Base-by-base conservation (phyloP, 1,140 invertebrate species). In the Pseudachorutes palmiensis region DNA sequence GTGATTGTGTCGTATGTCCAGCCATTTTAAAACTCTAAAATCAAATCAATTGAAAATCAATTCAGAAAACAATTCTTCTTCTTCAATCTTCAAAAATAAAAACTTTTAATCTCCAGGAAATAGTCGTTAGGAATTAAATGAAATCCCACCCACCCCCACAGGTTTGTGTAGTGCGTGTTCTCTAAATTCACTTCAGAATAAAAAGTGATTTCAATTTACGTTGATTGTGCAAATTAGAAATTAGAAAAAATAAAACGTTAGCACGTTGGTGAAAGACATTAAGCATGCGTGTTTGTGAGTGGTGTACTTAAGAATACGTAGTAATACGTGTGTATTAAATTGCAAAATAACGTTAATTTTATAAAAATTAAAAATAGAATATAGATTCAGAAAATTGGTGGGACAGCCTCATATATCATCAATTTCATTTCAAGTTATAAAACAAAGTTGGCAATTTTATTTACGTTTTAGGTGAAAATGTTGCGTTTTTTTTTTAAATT, bases 201-300 rank as follows among this genome's bases (percentile, higher is more conserved):
- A 2, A 16, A 2, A 62, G 14, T 41, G 16, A 33, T 12, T n/a
- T 33, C 32, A n/a, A n/a, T n/a, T n/a, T 16, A 24, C 33, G 26
- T 12, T 30, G 24, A 24, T 62, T 62, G 32, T 62, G 32, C 24
- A 62, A 36, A 41, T 33, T 33, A 62, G 33, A 33, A 36, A n/a
- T n/a, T n/a, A n/a, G 28, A 60, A 60, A 30, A 60, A 60, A 12
- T 28, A 60, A 60, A 60, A 60, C 9, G 12, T 9, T 26, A 26
- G 30, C 28, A 5, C 3, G 2, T n/a, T 60, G 24, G 24, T 28
- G 30, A 60, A 28, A 28, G 24, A 32, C 14, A 33, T 69, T 70
- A 67, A 69, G 41, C 64, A 63, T 55, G 70, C 67, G 32, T 71
- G 70, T 71, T 71, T 71, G 70, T 68, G 70, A 32, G 32, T 66